A percentile compares a stretch with the other conserved stretches of the same genome.
phyloP scores from a whole-genome alignment of 2,113 vertebrate genomes.

The Daubentonia madagascariensis region DNA sequence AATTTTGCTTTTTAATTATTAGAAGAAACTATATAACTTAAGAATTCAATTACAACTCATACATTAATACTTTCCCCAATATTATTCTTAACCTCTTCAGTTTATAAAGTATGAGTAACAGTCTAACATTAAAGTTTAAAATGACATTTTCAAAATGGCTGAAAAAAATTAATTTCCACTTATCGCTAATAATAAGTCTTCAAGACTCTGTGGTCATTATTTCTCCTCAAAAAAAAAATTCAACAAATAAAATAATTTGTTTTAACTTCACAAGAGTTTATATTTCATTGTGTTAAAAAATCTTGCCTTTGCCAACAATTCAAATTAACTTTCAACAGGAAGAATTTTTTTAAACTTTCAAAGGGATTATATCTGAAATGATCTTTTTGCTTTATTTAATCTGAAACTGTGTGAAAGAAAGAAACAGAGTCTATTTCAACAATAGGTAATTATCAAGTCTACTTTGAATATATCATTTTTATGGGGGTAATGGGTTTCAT shows the following conservation, averaged over 20 bases:
- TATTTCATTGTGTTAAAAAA: slow-evolving; percentile 30
- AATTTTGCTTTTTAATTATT: slow-evolving; percentile 32
- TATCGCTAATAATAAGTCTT: slow-evolving; percentile 34
- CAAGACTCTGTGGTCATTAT: neutral
- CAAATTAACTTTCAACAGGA: slow-evolving; percentile 45
- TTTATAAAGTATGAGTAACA: slow-evolving; percentile 15
- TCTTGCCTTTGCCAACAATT: slow-evolving; percentile 24
- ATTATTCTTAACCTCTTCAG: slow-evolving; percentile 30
- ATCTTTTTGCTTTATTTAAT: slow-evolving; percentile 27
- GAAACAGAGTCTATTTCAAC: neutral
- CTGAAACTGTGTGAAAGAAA: neutral
- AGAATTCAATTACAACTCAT: slow-evolving; percentile 29
- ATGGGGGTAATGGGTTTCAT: neutral
- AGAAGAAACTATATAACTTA: neutral
- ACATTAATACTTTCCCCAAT: neutral
- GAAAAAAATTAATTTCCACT: slow-evolving; percentile 33
- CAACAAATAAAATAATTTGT: neutral
- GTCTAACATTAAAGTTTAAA: slow-evolving; percentile 44
- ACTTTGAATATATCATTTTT: neutral
- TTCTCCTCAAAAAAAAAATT: slow-evolving; percentile 31
- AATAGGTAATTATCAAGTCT: neutral
- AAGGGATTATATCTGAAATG: slow-evolving; percentile 40
- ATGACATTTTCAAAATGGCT: slow-evolving; percentile 34
- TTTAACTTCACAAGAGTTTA: neutral
- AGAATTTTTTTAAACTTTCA: slow-evolving; percentile 1